Conservation (phyloP, 2,888 invertebrate genomes). For the Drosophila neonasuta region DNA sequence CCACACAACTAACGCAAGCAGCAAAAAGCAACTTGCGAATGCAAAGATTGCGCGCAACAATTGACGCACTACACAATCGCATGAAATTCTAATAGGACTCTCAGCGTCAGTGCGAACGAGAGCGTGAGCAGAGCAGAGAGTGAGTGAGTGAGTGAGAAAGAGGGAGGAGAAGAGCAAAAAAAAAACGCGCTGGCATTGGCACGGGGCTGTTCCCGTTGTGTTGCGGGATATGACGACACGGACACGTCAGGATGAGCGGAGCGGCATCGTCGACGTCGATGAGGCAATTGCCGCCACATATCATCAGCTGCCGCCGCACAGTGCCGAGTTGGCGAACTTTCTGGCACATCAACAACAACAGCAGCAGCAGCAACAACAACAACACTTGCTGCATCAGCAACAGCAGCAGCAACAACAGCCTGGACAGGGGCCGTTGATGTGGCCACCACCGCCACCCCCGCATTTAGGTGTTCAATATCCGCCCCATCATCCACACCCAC, state of each 20-base stretch:
- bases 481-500: constrained; percentile 41
- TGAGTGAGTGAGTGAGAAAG: not conserved
- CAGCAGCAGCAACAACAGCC: constrained; percentile 51
- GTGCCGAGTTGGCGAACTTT: constrained; percentile 57
- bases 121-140: not conserved
- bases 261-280: constrained; percentile 49
- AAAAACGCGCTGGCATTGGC: constrained; percentile 41
- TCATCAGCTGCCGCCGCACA: constrained; percentile 54
- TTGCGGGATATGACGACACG: constrained; percentile 63
- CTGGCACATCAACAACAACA: constrained; percentile 61
- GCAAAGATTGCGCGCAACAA: constrained; percentile 12
- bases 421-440: constrained; percentile 55
- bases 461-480: constrained; percentile 61
- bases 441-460: constrained; percentile 56
- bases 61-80: constrained; percentile 24
- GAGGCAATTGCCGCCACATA: constrained; percentile 44
- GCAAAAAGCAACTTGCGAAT: constrained; percentile 14
- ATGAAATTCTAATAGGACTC: constrained; percentile 61
- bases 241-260: constrained; percentile 67
- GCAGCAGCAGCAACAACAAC: constrained; percentile 35
- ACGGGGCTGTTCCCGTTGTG: constrained; percentile 34
- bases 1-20: constrained; percentile 20
- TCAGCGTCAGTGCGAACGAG: constrained; percentile 42
- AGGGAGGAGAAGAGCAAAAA: constrained; percentile 17
- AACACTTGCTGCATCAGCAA: constrained; percentile 47